Base-by-base conservation (phyloP, 1,140 invertebrate genomes). In the Heliothis subflexa region DNA sequence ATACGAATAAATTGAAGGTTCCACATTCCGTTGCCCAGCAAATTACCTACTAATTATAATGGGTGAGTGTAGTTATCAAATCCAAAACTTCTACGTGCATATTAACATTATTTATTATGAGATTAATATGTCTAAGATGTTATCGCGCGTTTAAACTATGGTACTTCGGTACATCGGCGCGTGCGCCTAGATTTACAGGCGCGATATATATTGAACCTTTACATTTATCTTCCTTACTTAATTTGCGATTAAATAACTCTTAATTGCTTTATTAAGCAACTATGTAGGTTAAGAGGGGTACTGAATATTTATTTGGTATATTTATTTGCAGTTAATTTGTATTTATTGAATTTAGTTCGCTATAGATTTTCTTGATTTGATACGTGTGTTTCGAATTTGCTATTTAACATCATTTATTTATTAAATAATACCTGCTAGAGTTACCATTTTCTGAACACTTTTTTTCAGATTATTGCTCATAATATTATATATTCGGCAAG, bases 41-140 rank as follows among this genome's bases (percentile, higher is more conserved):
- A 73, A 79, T 55, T 73, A 61, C 57, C 45, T 14, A 33, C 45
- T 79, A 79, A 79, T 79, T 79, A 79, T 66, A 49, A 75, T 79
- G 64, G 62, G 71, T 52, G 50, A 79, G 66, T 66, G 50, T 72
- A 52, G 71, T 47, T 45, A 74, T 61, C 25, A 16, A 18, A 66
- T 64, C 66, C 14, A 10, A 68, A 55, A 75, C 72, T 70, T n/a
- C 52, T 70, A 70, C 62, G 40, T 66, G 52, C 40, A 73, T 79
- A 73, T 74, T 79, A 79, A n/a, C 25, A 2, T 72, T 71, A 78
- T 74, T 70, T 79, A 79, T 79, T 50, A 80, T 70, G 52, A 70
- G 52, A 70, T 59, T 73, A 73, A 64, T 78, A 78, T 78, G 68
- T 71, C 33, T 73, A 3, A 62, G 78, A 78, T 72, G n/a, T 72